Evolutionary conservation across 1,140 invertebrate genomes (phyloP), one percentile per base, ranked within the genome.

Genomic region (Brachionus calyciflorus): DNA sequence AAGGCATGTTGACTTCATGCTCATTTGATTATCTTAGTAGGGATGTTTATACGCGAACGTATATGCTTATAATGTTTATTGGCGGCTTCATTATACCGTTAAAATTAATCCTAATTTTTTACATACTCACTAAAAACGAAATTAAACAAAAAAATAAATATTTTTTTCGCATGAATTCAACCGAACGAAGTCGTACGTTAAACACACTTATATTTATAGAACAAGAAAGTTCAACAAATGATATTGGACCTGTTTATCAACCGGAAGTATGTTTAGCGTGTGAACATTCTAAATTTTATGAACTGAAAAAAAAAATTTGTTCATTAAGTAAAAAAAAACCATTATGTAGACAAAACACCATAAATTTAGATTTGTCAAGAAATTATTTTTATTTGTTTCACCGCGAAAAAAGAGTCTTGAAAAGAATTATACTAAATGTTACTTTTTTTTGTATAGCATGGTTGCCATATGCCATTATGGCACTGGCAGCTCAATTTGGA

Each of bases 1-100:
- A 76, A 60, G 73, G 73, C n/a, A 51, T 76, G 30, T 26, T 55
- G 0, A 76, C 73, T 9, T 76, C 73, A 41, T 76, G 73, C 21
- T 55, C 73, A 10, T 76, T 76, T 30, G 73, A 76, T 46, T 76
- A 76, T 41, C 7, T 76, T 5, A 55, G 49, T 46, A 37, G 28
- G 33, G 51, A 76, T 44, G 4, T 41, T 4, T 0, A 10, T 1
- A 4, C 49, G n/a, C 49, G 73, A 12, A 17, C 17, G 4, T 76
- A 55, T 19, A 76, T 76, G 33, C 14, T 76, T 24, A 46, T 60
- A 7, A 55, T 76, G 49, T 19, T 76, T 1, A 19, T 30, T n/a
- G 73, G 51, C 33, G 73, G 73, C 4, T 76, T 76, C 14, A 3
- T 57, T 17, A 41, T 76, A 21, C 73, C 73, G 19, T 46, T 76